A percentile compares a stretch with the other conserved stretches of the same genome.
phyloP scores from a whole-genome alignment of 2,888 invertebrate genomes.

The Pammene fasciana region DNA sequence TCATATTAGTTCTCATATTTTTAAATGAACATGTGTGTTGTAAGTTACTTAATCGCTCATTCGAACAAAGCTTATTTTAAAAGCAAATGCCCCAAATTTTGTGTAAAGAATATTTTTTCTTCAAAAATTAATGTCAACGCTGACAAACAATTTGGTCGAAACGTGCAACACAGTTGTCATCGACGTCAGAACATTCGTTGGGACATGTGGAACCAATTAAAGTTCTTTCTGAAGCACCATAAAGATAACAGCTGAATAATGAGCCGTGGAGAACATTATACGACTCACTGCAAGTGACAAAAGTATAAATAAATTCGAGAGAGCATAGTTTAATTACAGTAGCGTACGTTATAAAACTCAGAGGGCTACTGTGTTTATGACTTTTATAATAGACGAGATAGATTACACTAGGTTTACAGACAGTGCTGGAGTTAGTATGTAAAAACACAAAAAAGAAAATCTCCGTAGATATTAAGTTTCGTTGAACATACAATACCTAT shows the following conservation, averaged over 20 bases:
- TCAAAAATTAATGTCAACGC: slow-evolving; percentile 27
- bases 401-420: no score
- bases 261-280: slow-evolving; percentile 75
- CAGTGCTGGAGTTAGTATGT: no score
- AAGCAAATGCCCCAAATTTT: neutral
- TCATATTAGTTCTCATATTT: no score
- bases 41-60: no score
- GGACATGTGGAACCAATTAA: slow-evolving; percentile 80
- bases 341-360: slow-evolving; percentile 11
- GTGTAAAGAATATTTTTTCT: neutral
- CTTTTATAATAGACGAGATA: neutral
- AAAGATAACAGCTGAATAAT: slow-evolving; percentile 79
- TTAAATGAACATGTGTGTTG: no score
- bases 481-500: no score
- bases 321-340: slow-evolving; percentile 19
- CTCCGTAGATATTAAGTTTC: no score
- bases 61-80: neutral
- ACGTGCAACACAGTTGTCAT: slow-evolving; percentile 64
- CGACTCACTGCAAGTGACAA: slow-evolving; percentile 76
- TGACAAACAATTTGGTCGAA: slow-evolving; percentile 50
- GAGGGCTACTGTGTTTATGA: slow-evolving; percentile 20
- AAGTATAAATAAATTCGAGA: slow-evolving; percentile 53
- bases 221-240: slow-evolving; percentile 75
- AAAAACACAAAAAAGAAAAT: no score
- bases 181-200: slow-evolving; percentile 62